Percentiles rank a stretch among this genome's conserved stretches.
Conservation (phyloP, 1,140 invertebrate genomes). For the Carposina sasakii region DNA sequence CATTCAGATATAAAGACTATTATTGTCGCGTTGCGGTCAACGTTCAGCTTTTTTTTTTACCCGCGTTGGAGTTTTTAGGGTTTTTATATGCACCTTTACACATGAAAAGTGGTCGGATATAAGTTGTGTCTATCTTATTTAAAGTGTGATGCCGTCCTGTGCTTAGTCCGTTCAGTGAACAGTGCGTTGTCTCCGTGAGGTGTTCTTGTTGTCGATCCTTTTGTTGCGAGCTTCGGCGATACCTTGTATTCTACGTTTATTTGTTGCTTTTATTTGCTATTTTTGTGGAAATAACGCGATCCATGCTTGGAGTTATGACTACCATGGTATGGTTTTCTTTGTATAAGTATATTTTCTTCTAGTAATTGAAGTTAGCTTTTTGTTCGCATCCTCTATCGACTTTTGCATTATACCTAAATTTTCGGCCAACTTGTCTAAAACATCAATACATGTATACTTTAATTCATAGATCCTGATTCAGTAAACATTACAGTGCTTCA, state of each 20-base stretch:
- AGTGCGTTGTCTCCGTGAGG: conserved; percentile 57
- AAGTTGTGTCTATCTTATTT: conserved; percentile 35
- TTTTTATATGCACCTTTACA: conserved; percentile 34
- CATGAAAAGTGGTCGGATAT: conserved; percentile 38
- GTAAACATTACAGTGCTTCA: too few species aligned
- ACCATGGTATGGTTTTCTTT: conserved; percentile 73
- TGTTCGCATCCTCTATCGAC: conserved; percentile 35
- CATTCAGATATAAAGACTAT: conserved; percentile 63
- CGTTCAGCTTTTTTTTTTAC: conserved; percentile 58
- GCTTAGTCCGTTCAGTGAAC: conserved; percentile 64
- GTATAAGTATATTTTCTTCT: conserved; percentile 56
- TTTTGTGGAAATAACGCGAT: conserved; percentile 64
- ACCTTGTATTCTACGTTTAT: conserved; percentile 47
- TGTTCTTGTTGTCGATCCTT: conserved; percentile 53
- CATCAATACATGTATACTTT: too few species aligned
- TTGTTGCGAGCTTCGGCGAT: conserved; percentile 56
- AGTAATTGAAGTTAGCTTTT: conserved; percentile 41
- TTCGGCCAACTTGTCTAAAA: too few species aligned
- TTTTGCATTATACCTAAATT: conserved; percentile 22
- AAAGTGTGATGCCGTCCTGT: conserved; percentile 56
- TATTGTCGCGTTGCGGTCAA: conserved; percentile 54
- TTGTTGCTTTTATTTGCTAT: conserved; percentile 57
- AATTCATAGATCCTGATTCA: too few species aligned
- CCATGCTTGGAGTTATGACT: conserved; percentile 73
- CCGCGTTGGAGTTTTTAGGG: conserved; percentile 34